Evolutionary conservation across 2,113 vertebrate species (phyloP).

Genomic region (Sclerurus mexicanus): DNA sequence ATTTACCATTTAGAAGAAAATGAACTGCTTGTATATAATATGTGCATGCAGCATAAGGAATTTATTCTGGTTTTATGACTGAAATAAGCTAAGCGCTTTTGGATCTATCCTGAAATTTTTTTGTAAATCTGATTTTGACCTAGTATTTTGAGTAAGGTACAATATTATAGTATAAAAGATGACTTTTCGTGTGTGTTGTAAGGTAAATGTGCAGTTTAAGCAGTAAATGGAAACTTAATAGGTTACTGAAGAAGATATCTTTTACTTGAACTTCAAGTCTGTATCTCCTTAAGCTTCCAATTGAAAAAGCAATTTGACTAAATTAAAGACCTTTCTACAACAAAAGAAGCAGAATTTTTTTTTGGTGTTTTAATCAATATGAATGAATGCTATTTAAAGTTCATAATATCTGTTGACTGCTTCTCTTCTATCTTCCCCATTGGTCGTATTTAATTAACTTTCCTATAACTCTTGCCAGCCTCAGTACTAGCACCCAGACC

Average conservation of each 20-base stretch:
- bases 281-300: not conserved
- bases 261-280: not conserved
- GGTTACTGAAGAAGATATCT: not conserved
- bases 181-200: not conserved
- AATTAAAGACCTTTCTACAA: not conserved
- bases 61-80: not conserved
- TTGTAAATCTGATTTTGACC: not conserved
- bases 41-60: not conserved
- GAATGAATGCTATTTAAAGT: constrained; percentile 3
- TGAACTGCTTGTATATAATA: not conserved
- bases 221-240: not conserved
- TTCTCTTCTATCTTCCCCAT: not conserved
- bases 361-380: not conserved
- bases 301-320: not conserved
- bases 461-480: not conserved
- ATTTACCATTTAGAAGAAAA: not conserved
- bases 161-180: not conserved
- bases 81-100: not conserved
- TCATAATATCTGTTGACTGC: not conserved
- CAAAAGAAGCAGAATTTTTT: not conserved
- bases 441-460: not conserved
- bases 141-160: not conserved
- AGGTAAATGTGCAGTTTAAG: not conserved
- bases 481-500: not conserved
- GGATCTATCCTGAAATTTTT: not conserved